Evolutionary conservation across 2,888 invertebrate species (phyloP).

Genomic region (Sturmia bella): DNA sequence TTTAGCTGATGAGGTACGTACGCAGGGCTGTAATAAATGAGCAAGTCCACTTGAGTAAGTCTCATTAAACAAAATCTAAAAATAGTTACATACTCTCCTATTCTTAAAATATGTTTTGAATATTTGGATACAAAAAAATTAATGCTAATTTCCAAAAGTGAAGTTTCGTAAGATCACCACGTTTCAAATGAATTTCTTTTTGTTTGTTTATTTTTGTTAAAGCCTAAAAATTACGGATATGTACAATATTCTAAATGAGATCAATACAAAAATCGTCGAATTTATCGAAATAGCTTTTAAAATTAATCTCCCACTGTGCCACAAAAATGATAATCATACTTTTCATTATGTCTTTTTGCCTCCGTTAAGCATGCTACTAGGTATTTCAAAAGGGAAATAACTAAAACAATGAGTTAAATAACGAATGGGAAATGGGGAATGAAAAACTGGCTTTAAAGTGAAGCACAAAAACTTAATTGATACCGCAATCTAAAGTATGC

Average conservation of each 20-base stretch:
- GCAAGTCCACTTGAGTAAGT: too few species aligned
- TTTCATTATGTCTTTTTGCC: constrained; percentile 24
- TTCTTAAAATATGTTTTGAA: too few species aligned
- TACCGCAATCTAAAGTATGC: constrained; percentile 79
- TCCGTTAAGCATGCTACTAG: constrained; percentile 38
- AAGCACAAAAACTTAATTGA: constrained; percentile 72
- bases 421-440: not conserved
- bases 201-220: not conserved
- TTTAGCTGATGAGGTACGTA: too few species aligned
- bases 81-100: too few species aligned
- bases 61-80: too few species aligned
- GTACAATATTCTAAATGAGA: constrained; percentile 30
- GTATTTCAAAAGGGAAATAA: not conserved
- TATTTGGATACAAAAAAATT: too few species aligned
- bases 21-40: too few species aligned
- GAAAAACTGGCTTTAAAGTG: not conserved
- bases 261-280: constrained; percentile 18
- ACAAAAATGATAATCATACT: constrained; percentile 19
- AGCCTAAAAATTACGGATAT: constrained; percentile 1
- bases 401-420: constrained; percentile 7
- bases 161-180: too few species aligned
- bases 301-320: constrained; percentile 42
- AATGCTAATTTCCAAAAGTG: too few species aligned
- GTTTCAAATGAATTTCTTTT: too few species aligned
- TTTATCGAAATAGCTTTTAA: constrained; percentile 5